phyloP scores from a whole-genome alignment of 2,113 vertebrate species.

The Martes martes region DNA sequence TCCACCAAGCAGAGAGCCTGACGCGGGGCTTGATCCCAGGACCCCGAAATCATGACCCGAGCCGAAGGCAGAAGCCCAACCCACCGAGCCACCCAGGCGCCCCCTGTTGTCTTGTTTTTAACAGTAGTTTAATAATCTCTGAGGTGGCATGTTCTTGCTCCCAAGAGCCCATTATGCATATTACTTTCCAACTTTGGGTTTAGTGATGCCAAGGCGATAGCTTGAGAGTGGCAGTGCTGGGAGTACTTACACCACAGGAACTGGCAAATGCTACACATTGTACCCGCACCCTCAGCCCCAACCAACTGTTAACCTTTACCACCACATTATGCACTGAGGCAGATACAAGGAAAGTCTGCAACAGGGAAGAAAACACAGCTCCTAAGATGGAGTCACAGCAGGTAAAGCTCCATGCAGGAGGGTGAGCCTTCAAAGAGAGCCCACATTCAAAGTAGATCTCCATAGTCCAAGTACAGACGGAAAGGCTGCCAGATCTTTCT shows the following conservation, averaged over 20 bases:
- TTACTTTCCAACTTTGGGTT: neutral
- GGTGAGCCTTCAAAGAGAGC: neutral
- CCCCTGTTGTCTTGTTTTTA: neutral
- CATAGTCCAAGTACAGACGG: neutral
- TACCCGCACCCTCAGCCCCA: accelerated
- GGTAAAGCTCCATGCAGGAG: neutral
- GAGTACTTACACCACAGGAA: neutral
- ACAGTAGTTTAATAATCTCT: neutral
- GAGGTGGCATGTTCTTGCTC: neutral
- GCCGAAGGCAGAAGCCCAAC: too few relatives aligned
- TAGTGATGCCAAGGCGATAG: neutral
- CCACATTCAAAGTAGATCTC: neutral
- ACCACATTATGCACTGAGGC: neutral
- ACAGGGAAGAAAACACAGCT: neutral
- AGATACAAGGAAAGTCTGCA: neutral
- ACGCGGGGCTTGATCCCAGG: too few relatives aligned
- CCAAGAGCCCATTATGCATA: neutral
- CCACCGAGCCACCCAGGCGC: too few relatives aligned
- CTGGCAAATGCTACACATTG: neutral
- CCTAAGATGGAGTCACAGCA: neutral
- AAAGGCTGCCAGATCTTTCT: neutral
- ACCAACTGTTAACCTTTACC: neutral
- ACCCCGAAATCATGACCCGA: too few relatives aligned
- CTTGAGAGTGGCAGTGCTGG: neutral
- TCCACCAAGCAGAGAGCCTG: too few relatives aligned